A percentile compares a stretch with the other conserved stretches of the same genome.
Evolutionary conservation across 2,797 vertebrate species (phyloP).

Genomic region (Mycteria americana): DNA sequence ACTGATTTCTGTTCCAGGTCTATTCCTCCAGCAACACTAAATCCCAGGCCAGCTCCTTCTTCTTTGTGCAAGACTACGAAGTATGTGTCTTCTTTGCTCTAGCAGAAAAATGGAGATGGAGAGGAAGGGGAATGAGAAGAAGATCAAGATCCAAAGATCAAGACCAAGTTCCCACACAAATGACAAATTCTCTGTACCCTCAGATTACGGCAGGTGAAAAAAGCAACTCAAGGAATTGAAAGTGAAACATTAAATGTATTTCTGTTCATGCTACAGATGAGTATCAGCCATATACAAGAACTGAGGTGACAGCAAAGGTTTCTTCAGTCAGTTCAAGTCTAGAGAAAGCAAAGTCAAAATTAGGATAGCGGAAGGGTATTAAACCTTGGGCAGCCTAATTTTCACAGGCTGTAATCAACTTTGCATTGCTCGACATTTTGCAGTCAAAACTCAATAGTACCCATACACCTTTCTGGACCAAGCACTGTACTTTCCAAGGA

Average conservation of each 20-base stretch:
- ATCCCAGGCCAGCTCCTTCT: conserved; percentile 89
- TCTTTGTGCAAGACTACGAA: conserved; percentile 89
- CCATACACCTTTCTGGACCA: neutral
- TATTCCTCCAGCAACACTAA: conserved; percentile 89
- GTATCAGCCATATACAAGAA: neutral
- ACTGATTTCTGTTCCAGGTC: conserved; percentile 87
- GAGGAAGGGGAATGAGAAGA: neutral
- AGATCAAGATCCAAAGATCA: conserved; percentile 13
- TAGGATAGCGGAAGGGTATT: neutral
- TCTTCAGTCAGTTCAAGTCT: neutral
- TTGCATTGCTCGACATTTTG: neutral
- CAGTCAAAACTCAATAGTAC: neutral
- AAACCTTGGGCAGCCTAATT: neutral
- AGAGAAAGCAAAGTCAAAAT: neutral
- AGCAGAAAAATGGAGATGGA: conserved; percentile 13
- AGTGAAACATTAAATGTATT: neutral
- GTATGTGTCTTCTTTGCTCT: conserved; percentile 82
- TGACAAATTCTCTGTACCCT: neutral
- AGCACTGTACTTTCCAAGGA: neutral
- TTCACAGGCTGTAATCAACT: neutral
- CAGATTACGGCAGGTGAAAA: neutral
- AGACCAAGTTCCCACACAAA: neutral
- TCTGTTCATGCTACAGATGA: neutral
- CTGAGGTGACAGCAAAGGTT: neutral
- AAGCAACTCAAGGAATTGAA: neutral